Evolutionary conservation across 2,797 vertebrate genomes (phyloP), one percentile per base, ranked within the genome.

Genomic region (Chelon auratus): DNA sequence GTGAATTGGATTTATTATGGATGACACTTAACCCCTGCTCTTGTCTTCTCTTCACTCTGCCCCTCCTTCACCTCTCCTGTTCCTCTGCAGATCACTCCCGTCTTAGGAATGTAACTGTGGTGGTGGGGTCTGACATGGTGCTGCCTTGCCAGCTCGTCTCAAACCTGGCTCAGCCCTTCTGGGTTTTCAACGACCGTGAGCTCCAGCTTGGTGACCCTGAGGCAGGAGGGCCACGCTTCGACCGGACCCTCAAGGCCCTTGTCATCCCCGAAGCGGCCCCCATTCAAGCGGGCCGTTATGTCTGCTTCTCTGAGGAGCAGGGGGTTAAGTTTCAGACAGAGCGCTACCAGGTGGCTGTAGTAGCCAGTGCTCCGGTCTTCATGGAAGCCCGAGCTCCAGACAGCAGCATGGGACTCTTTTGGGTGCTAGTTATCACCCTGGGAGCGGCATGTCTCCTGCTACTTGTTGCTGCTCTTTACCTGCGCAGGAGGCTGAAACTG

Each of bases 391-490:
- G 95, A 8, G 96, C 96, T 0, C 97, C 96, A 0, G 92, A 96
- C 86, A 96, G 96, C 87, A 96, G 94, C 88, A 93, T 96, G 92
- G 97, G 97, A 0, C 88, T 96, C 43, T 96, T 96, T 50, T 98
- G 97, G 97, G 96, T 97, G 78, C 93, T 97, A 48, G 97, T 97
- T 10, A 96, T 98, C 72, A 97, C 96, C 0, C 89, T 99, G 3
- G 96, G 95, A 0, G 96, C 96, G 0, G 94, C 95, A 10, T 98
- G 97, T 85, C 78, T 98, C 55, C 92, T 96, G 59, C 93, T 99
- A 48, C 89, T 97, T n/a, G 88, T 97, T 0, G 93, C 93, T 0
- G 96, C 97, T 10, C 81, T 98, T 17, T 98, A 97, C 4, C 90
- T 99, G 51, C 95, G 96, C 52, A 90, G 97, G 43, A 93, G 97